Base-by-base conservation (phyloP, 2,113 vertebrate species). In the Balaeniceps rex region DNA sequence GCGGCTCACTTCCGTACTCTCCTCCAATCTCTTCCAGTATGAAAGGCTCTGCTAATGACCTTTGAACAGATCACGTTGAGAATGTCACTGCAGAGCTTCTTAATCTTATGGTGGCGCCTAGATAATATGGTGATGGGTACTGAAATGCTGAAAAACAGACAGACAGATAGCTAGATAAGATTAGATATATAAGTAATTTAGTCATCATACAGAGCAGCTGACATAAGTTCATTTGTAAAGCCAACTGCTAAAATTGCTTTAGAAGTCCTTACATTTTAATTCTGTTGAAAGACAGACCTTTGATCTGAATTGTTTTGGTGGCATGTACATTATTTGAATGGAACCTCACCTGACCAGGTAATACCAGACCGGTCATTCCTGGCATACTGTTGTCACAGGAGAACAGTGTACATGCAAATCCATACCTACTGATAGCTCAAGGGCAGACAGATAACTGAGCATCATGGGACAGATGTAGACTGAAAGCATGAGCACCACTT, bases 141-240 rank as follows among this genome's bases (percentile, higher is more conserved):
- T 74, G 90, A 94, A 96, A 90, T 88, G 97, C 93, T 88, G 93
- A 78, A 94, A 94, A 96, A 97, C 96, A 97, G 94, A 94, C 95
- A 97, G 96, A 96, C 91, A 94, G 97, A 96, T 94, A 97, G 69
- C 1, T 38, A 95, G 95, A 96, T 96, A 82, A 96, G 95, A 95
- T 96, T 95, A 94, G 93, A 96, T 95, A 81, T 36, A 58, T 22
- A 23, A 78, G 92, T 71, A 86, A 94, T 95, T 95, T 96, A 96
- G 83, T 93, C 94, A 94, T 96, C 97, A 92, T 92, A 95, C 70
- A 95, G 94, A 83, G 88, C 91, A 92, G 93, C 95, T 95, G 94
- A 94, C 82, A 96, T 85, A 94, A 94, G 95, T 96, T 97, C 92
- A 95, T 97, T 95, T 97, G 83, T 93, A 78, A 96, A 97, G 92